A percentile compares a stretch with the other conserved stretches of the same genome.
Conservation (phyloP, 2,888 invertebrate genomes). For the Blastobasis lacticolella region DNA sequence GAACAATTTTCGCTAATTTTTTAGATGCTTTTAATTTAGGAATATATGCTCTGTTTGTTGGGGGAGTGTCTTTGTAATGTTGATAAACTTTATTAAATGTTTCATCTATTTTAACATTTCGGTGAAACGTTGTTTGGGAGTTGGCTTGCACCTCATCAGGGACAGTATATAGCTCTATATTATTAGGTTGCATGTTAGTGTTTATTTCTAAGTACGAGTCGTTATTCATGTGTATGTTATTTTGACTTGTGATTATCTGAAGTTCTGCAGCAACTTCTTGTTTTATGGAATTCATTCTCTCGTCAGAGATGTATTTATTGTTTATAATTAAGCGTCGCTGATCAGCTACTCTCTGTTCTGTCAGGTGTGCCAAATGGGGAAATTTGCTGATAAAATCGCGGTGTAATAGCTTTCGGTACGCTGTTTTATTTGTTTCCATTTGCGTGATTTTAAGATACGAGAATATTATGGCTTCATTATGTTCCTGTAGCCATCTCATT, state of each 20-base stretch:
- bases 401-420: slow-evolving; percentile 9
- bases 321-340: slow-evolving; percentile 11
- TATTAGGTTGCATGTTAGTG: too few relatives aligned
- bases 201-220: too few relatives aligned
- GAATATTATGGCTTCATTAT: slow-evolving; percentile 8
- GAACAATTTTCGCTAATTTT: slow-evolving; percentile 6
- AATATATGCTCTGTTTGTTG: slow-evolving; percentile 5
- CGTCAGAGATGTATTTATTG: slow-evolving; percentile 7
- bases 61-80: background rate
- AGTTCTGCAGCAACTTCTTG: slow-evolving; percentile 1
- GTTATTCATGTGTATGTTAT: background rate
- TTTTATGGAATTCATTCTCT: slow-evolving; percentile 1
- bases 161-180: too few relatives aligned
- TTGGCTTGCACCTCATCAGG: too few relatives aligned
- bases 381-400: slow-evolving; percentile 3
- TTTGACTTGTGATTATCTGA: background rate
- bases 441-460: slow-evolving; percentile 7
- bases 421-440: slow-evolving; percentile 7
- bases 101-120: slow-evolving; percentile 2
- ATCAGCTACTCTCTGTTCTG: slow-evolving; percentile 13
- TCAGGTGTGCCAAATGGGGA: slow-evolving; percentile 8
- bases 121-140: background rate
- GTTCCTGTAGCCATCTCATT: slow-evolving; percentile 8
- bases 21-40: slow-evolving; percentile 11
- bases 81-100: background rate